These are phyloP conservation scores for Archivesica marissinica DNA, from an alignment of 1,140 invertebrate genomes.

Conservation along the genomic window DNA sequence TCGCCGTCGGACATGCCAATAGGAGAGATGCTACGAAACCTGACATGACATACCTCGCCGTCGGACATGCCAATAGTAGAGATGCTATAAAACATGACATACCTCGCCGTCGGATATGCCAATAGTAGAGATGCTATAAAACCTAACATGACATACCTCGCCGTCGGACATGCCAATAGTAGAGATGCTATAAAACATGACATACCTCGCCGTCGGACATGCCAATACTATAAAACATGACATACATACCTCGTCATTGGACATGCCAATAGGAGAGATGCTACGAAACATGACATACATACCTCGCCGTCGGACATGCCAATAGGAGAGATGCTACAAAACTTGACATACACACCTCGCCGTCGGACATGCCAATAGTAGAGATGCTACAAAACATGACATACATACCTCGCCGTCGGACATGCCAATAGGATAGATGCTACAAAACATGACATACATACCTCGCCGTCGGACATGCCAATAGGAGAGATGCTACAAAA, in stretches of 20 bases:
- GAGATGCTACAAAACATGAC: no score
- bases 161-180: conserved; percentile 82
- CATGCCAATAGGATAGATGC: conserved; percentile 81
- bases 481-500: no score
- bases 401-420: conserved; percentile 82
- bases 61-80: conserved; percentile 82
- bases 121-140: conserved; percentile 83
- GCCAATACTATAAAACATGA: no score
- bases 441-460: no score
- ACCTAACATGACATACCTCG: no score
- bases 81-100: no score
- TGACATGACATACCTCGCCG: conserved; percentile 82
- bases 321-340: conserved; percentile 83
- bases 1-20: conserved; percentile 82
- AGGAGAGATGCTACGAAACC: no score
- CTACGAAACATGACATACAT: no score
- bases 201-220: conserved; percentile 81
- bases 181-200: no score
- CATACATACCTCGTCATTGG: conserved; percentile 82
- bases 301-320: conserved; percentile 82
- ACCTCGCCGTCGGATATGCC: conserved; percentile 82
- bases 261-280: conserved; percentile 82
- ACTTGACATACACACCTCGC: conserved; percentile 82
- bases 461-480: conserved; percentile 81
- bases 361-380: conserved; percentile 81